Percentiles rank a stretch among this genome's conserved stretches.
These are phyloP conservation scores for Stenodera caucasica DNA, from an alignment of 2,888 invertebrate genomes.

Conservation along the genomic window DNA sequence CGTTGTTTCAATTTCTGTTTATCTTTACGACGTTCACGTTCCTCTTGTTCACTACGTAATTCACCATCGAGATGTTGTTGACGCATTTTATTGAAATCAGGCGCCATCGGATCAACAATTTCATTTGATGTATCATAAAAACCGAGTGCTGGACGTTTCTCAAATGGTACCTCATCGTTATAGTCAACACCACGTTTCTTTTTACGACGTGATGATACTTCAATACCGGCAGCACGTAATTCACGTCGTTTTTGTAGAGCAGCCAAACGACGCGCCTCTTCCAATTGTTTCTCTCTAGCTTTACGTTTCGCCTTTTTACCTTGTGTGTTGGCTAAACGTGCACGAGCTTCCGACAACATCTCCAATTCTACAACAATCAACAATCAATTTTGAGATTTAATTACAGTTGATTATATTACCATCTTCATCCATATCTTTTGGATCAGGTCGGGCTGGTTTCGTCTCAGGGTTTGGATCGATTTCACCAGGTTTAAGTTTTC, in stretches of 20 bases:
- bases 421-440: slow-evolving; percentile 99
- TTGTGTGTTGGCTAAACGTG: slow-evolving; percentile 97
- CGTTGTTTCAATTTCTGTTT: slow-evolving; percentile 93
- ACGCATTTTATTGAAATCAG: slow-evolving; percentile 85
- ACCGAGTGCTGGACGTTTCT: slow-evolving; percentile 88
- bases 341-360: slow-evolving; percentile 98
- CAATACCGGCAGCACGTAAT: slow-evolving; percentile 94
- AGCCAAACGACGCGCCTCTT: slow-evolving; percentile 94
- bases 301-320: slow-evolving; percentile 92
- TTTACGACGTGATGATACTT: slow-evolving; percentile 62
- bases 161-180: slow-evolving; percentile 96
- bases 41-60: slow-evolving; percentile 86
- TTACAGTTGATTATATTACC: slow-evolving; percentile 59
- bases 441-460: slow-evolving; percentile 98
- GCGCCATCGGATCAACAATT: slow-evolving; percentile 82
- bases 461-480: slow-evolving; percentile 99
- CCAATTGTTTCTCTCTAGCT: slow-evolving; percentile 97
- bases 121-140: slow-evolving; percentile 96
- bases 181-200: slow-evolving; percentile 93
- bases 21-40: slow-evolving; percentile 91
- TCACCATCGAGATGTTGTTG: slow-evolving; percentile 95
- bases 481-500: slow-evolving; percentile 97
- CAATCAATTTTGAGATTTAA: neutral
- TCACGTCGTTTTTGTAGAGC: slow-evolving; percentile 98
- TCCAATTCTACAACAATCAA: slow-evolving; percentile 82